These are phyloP conservation scores for Ryuthela nishihirai DNA, from an alignment of 2,888 invertebrate species.

Conservation along the genomic window DNA sequence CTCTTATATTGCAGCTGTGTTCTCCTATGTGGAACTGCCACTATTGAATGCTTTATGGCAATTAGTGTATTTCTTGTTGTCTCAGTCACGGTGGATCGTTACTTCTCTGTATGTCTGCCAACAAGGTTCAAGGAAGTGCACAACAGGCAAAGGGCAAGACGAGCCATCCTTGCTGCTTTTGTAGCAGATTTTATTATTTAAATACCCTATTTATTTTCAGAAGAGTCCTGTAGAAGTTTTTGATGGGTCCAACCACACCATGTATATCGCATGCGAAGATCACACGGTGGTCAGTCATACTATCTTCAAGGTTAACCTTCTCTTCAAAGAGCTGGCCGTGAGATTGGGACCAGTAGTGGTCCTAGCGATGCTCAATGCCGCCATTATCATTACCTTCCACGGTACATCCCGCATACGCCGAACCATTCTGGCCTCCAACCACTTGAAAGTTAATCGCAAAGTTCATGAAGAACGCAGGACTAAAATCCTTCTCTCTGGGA, in stretches of 20 bases:
- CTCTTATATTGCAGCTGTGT: conserved; percentile 47
- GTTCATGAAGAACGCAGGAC: conserved; percentile 53
- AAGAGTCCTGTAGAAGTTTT: conserved; percentile 43
- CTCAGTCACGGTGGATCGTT: conserved; percentile 54
- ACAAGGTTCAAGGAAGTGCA: conserved; percentile 49
- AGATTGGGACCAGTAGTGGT: conserved; percentile 53
- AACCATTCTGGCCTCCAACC: conserved; percentile 43
- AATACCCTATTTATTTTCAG: conserved; percentile 51
- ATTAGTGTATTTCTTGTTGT: conserved; percentile 55
- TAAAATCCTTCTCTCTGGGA: conserved; percentile 51
- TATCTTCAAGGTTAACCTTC: conserved; percentile 50
- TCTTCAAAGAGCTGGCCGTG: conserved; percentile 50
- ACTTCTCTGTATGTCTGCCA: conserved; percentile 54
- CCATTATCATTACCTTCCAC: conserved; percentile 53
- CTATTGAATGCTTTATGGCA: conserved; percentile 55
- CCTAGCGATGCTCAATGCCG: conserved; percentile 52
- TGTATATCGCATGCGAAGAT: conserved; percentile 45
- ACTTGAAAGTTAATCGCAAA: conserved; percentile 8
- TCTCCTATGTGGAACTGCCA: conserved; percentile 54
- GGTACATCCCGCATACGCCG: conserved; percentile 51
- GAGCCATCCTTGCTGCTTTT: conserved; percentile 50
- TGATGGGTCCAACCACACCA: conserved; percentile 2
- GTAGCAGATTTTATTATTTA: conserved; percentile 50
- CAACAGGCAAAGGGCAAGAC: conserved; percentile 48
- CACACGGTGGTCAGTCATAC: conserved; percentile 43